Evolutionary conservation across 2,888 invertebrate genomes (phyloP).

Genomic region (Lasioglossum malachurum): DNA sequence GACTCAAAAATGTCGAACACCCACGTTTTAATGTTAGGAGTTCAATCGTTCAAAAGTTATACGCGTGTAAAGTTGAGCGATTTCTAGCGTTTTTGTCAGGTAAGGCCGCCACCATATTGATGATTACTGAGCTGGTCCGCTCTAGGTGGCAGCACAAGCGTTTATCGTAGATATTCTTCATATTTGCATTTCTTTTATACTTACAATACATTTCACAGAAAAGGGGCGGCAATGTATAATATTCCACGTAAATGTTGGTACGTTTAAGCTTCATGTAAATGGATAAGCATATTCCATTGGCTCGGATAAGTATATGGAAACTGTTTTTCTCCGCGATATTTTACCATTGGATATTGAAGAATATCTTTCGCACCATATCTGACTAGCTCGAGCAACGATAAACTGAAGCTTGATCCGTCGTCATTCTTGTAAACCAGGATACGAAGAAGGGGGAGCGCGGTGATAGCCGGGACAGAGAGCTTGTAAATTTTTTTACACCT

Average conservation of each 20-base stretch:
- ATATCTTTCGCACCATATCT: not conserved
- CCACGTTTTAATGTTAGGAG: too few species aligned
- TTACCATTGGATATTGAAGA: not conserved
- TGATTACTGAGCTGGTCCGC: too few species aligned
- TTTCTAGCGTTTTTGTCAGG: too few species aligned
- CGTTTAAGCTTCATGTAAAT: not conserved
- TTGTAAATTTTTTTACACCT: conserved; percentile 37
- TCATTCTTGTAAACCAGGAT: not conserved
- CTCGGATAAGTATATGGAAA: not conserved
- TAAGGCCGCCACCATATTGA: too few species aligned
- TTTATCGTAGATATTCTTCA: too few species aligned
- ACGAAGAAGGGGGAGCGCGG: not conserved
- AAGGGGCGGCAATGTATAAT: too few species aligned
- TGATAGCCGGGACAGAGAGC: not conserved
- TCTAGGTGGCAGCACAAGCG: too few species aligned
- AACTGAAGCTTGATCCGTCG: not conserved
- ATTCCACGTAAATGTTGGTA: not conserved
- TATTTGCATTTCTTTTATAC: too few species aligned
- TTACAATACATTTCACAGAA: too few species aligned
- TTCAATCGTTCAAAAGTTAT: too few species aligned
- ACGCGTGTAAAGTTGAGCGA: too few species aligned
- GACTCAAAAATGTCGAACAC: too few species aligned
- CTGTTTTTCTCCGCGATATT: not conserved
- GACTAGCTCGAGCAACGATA: not conserved
- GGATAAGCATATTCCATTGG: not conserved